phyloP scores from a whole-genome alignment of 2,888 invertebrate species.

The Prosopocoilus inquinatus region DNA sequence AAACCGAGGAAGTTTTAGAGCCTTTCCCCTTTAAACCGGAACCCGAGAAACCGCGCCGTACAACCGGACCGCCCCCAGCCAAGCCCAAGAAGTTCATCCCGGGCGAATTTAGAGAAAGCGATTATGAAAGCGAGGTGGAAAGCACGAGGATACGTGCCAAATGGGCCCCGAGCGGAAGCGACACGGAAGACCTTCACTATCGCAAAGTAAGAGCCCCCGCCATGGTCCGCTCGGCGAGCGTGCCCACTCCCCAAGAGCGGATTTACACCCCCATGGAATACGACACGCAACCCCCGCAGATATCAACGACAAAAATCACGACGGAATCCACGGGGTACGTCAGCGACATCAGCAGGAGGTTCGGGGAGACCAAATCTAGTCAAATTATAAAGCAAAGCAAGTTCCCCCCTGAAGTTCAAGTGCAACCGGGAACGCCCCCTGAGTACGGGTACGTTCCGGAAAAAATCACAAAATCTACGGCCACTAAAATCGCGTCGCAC shows the following conservation, averaged over 20 bases:
- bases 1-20: constrained; percentile 40
- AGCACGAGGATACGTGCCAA: constrained; percentile 58
- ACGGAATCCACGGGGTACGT: constrained; percentile 14
- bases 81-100: constrained; percentile 65
- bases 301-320: constrained; percentile 45
- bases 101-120: constrained; percentile 65
- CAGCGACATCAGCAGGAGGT: constrained; percentile 32
- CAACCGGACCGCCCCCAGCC: constrained; percentile 52
- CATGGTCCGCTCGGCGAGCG: constrained; percentile 53
- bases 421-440: constrained; percentile 60
- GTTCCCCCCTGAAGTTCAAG: constrained; percentile 39
- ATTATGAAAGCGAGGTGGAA: constrained; percentile 70
- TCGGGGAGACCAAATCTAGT: constrained; percentile 36
- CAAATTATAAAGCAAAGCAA: constrained; percentile 31
- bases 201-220: constrained; percentile 62
- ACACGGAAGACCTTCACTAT: constrained; percentile 58
- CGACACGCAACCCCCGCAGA: constrained; percentile 55
- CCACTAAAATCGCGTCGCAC: constrained; percentile 58
- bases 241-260: constrained; percentile 53
- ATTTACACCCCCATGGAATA: constrained; percentile 63
- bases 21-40: constrained; percentile 29
- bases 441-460: constrained; percentile 53
- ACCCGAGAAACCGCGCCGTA: constrained; percentile 43
- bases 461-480: constrained; percentile 41
- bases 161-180: constrained; percentile 63